Conservation (phyloP, 2,888 invertebrate genomes). For the Panzeria rudis region DNA sequence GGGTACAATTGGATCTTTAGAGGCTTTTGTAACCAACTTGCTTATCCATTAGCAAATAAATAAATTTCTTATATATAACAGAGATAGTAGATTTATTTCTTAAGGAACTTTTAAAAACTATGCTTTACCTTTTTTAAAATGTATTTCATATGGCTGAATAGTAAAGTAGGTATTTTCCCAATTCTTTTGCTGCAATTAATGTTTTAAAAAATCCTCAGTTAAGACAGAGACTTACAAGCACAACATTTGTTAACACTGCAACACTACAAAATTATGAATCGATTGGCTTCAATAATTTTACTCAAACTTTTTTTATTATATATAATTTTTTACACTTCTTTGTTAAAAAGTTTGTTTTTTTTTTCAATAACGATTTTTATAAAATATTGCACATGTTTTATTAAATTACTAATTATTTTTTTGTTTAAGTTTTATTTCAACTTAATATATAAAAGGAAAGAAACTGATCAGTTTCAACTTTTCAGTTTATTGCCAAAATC, state of each 20-base stretch:
- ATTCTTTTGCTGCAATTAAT: not conserved
- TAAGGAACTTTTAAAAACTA: no score
- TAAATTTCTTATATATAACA: no score
- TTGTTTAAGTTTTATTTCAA: not conserved
- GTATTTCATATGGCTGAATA: not conserved
- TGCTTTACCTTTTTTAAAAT: constrained; percentile 25
- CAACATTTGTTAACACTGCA: not conserved
- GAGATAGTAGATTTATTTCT: no score
- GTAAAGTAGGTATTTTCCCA: no score
- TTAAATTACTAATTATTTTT: not conserved
- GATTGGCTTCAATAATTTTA: not conserved
- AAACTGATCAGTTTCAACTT: not conserved
- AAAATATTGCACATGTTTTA: constrained; percentile 22
- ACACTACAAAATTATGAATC: not conserved
- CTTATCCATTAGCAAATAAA: no score
- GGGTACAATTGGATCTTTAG: no score
- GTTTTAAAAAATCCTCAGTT: constrained; percentile 5
- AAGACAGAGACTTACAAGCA: not conserved
- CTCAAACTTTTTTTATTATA: not conserved
- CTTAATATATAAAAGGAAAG: not conserved
- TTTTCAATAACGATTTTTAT: not conserved
- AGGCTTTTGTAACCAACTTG: no score
- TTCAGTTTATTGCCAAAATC: not conserved
- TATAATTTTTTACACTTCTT: constrained; percentile 8
- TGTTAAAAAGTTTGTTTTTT: not conserved